Conservation (phyloP, 2,797 vertebrate genomes). For the Enteromius anoplus region DNA sequence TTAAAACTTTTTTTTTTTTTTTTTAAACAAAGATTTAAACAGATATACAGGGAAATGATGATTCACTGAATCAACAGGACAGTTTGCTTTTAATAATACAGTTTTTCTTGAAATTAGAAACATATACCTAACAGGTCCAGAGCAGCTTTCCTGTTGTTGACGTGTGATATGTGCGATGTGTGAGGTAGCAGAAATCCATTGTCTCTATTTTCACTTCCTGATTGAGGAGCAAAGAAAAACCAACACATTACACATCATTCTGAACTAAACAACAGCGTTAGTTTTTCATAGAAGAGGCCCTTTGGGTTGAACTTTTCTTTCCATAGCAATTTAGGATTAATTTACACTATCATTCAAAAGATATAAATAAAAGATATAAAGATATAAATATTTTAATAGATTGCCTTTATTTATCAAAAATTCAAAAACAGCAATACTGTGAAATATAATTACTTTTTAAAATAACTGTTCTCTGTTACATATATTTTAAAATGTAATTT, state of each 20-base stretch:
- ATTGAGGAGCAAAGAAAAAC: neutral
- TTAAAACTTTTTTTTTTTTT: neutral
- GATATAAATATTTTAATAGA: no score
- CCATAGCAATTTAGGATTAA: neutral
- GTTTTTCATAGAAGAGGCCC: neutral
- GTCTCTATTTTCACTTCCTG: neutral
- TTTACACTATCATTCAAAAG: neutral
- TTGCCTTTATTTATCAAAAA: neutral
- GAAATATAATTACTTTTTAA: neutral
- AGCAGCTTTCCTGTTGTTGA: neutral
- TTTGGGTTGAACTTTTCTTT: neutral
- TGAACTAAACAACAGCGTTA: neutral
- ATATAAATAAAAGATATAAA: no score
- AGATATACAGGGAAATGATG: neutral
- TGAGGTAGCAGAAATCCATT: neutral
- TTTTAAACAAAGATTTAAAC: neutral
- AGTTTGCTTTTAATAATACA: neutral
- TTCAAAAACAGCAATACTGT: neutral
- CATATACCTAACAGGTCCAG: conserved; percentile 1
- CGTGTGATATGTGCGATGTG: neutral
- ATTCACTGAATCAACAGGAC: neutral
- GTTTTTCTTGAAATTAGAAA: neutral
- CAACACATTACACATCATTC: neutral
- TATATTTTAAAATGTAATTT: neutral
- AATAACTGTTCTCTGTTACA: neutral